phyloP scores from a whole-genome alignment of 2,113 vertebrate species.

The Pseudorectes ferrugineus region DNA sequence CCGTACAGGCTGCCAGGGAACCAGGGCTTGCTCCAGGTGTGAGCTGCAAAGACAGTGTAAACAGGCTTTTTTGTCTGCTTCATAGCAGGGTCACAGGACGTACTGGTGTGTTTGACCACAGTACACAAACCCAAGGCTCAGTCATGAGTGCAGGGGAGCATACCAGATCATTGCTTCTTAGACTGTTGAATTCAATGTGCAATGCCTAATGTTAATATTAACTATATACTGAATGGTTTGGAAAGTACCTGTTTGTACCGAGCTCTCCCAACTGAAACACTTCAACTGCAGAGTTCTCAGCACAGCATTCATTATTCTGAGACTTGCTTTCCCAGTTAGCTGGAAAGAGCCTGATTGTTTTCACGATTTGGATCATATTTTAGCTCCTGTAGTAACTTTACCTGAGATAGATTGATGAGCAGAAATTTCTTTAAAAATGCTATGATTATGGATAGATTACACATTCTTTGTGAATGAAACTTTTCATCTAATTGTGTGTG shows the following conservation, averaged over 20 bases:
- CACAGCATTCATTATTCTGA: neutral
- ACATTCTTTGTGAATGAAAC: neutral
- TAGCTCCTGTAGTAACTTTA: constrained; percentile 2
- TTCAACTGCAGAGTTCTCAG: neutral
- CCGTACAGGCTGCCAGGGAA: neutral
- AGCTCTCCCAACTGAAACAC: constrained; percentile 17
- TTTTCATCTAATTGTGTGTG: neutral
- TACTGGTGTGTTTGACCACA: neutral
- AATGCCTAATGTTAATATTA: constrained; percentile 38
- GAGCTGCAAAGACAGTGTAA: neutral
- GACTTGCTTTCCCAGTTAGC: constrained; percentile 3
- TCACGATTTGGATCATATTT: neutral
- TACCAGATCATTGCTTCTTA: neutral
- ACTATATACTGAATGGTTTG: constrained; percentile 11
- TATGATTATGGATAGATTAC: neutral
- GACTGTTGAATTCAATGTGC: neutral
- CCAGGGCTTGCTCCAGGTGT: neutral
- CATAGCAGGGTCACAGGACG: neutral
- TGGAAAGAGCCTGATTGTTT: constrained; percentile 5
- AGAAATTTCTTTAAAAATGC: constrained; percentile 6
- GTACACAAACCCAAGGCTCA: neutral
- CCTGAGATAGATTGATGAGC: neutral
- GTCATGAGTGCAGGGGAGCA: neutral
- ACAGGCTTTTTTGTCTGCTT: neutral
- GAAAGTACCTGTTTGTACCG: neutral